phyloP scores from a whole-genome alignment of 2,888 invertebrate genomes.

The Plemyria rubiginata region DNA sequence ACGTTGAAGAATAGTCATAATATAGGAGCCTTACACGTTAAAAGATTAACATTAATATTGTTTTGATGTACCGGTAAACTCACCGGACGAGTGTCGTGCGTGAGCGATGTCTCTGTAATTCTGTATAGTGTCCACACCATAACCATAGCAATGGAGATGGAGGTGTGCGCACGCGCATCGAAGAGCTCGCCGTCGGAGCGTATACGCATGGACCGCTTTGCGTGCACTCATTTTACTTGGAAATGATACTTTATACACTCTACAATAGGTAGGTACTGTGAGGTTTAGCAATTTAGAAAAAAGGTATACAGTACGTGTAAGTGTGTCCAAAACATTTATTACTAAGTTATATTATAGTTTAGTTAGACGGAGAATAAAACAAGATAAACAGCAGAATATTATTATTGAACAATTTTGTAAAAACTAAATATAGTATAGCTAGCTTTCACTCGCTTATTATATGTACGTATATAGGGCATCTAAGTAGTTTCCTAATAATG shows the following conservation, averaged over 20 bases:
- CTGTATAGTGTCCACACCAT: slow-evolving; percentile 8
- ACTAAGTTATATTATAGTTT: no score
- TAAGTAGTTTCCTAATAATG: no score
- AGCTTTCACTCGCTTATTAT: no score
- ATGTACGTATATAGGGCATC: no score
- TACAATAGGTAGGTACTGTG: no score
- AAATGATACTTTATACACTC: background rate
- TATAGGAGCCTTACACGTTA: background rate
- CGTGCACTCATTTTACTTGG: slow-evolving; percentile 28
- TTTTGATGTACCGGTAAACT: slow-evolving; percentile 4
- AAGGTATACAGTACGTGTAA: background rate
- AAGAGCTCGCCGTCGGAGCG: slow-evolving; percentile 50
- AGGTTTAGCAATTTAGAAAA: background rate
- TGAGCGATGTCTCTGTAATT: background rate
- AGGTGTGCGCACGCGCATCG: slow-evolving; percentile 20
- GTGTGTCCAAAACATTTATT: no score
- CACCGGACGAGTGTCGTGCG: slow-evolving; percentile 25
- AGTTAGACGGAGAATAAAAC: no score
- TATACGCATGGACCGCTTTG: slow-evolving; percentile 43
- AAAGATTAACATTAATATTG: slow-evolving; percentile 4
- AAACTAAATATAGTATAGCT: no score
- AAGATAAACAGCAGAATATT: no score
- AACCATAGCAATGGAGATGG: no score
- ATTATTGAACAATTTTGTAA: no score
- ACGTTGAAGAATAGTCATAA: background rate